Conservation (phyloP, 2,888 invertebrate genomes). For the Acrocyrtus sp. region DNA sequence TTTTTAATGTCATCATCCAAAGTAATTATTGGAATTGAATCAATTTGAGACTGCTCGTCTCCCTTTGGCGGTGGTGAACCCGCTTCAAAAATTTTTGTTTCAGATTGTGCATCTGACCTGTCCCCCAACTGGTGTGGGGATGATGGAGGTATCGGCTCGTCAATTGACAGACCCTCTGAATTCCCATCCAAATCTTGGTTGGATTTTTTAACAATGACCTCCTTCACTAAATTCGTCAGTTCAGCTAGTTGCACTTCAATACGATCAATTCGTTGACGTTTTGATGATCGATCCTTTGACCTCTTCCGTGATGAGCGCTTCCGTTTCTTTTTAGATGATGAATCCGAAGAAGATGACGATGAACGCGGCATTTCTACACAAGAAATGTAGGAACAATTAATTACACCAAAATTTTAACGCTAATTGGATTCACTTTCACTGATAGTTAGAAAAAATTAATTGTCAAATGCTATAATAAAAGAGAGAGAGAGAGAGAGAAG, state of each 20-base stretch:
- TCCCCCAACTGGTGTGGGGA: neutral
- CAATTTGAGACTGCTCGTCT: neutral
- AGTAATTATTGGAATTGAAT: neutral
- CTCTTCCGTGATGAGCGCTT: too few relatives aligned
- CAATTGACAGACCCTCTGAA: neutral
- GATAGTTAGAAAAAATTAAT: neutral
- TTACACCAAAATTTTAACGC: neutral
- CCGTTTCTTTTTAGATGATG: neutral
- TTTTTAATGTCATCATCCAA: neutral
- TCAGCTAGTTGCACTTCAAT: neutral
- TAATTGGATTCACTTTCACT: neutral
- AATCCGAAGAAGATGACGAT: neutral
- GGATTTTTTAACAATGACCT: neutral
- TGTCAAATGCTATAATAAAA: neutral
- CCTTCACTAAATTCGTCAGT: neutral
- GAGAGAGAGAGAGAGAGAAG: neutral
- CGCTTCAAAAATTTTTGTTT: neutral
- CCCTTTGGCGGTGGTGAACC: neutral
- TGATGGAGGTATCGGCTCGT: neutral
- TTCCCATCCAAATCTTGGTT: neutral
- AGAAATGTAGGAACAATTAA: neutral
- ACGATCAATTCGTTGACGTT: neutral
- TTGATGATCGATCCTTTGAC: neutral
- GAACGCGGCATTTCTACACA: neutral
- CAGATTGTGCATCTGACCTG: neutral